Evolutionary conservation across 2,888 invertebrate species (phyloP).

Genomic region (Chrysolina americana): DNA sequence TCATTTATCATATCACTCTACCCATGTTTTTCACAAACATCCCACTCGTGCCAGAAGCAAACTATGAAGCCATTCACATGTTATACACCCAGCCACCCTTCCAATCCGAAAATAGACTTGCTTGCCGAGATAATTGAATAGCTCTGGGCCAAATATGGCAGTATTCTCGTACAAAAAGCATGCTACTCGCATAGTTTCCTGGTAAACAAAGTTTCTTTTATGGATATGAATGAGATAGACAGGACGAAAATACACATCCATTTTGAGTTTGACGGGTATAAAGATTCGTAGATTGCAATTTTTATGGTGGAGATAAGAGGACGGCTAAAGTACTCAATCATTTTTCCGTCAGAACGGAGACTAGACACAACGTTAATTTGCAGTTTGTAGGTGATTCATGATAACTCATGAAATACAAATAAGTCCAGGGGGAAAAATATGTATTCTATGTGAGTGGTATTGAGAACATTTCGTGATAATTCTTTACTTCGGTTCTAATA

Average conservation of each 20-base stretch:
- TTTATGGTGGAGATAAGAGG: not conserved
- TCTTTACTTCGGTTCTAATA: too few species aligned
- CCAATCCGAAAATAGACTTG: constrained; percentile 38
- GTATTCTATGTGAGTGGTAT: too few species aligned
- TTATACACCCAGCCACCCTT: constrained; percentile 29
- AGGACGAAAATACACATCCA: not conserved
- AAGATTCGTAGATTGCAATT: not conserved
- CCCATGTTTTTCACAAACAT: not conserved
- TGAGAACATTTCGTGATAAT: too few species aligned
- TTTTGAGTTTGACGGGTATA: not conserved
- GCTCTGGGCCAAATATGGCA: constrained; percentile 33
- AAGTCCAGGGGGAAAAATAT: too few species aligned
- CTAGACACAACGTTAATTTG: too few species aligned
- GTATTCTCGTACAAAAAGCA: constrained; percentile 17
- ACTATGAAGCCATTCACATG: not conserved
- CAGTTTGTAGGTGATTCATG: too few species aligned
- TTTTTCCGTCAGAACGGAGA: not conserved
- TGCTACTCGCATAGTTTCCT: not conserved
- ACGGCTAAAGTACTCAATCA: not conserved
- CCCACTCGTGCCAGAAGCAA: not conserved
- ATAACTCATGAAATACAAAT: too few species aligned
- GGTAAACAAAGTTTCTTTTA: constrained; percentile 8
- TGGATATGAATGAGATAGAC: not conserved
- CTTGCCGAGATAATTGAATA: constrained; percentile 41
- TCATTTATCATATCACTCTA: not conserved